These are phyloP conservation scores for Sapajus apella DNA, from an alignment of 2,113 vertebrate genomes.

Conservation along the genomic window DNA sequence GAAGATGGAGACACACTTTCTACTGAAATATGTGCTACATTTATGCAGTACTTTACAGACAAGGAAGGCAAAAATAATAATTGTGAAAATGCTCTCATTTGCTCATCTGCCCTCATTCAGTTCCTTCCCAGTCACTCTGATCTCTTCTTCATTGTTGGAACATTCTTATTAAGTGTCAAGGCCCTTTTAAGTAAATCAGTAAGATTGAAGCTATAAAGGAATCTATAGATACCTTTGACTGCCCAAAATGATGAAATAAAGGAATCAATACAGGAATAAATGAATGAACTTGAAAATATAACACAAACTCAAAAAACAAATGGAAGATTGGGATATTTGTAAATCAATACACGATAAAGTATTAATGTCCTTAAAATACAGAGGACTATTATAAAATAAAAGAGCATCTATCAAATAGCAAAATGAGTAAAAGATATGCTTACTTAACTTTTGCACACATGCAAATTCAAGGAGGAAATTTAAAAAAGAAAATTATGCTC, in stretches of 20 bases:
- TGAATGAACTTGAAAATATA: neutral
- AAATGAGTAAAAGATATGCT: neutral
- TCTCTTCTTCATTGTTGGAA: too few species aligned
- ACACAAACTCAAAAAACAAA: neutral
- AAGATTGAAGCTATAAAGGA: neutral
- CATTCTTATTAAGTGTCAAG: neutral
- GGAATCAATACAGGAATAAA: neutral
- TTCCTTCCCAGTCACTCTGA: too few species aligned
- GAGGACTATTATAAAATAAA: neutral
- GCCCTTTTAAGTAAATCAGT: neutral
- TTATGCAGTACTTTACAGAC: neutral
- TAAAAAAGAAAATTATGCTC: neutral
- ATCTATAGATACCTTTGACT: neutral
- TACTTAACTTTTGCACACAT: neutral
- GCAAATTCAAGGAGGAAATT: neutral
- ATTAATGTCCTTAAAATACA: neutral
- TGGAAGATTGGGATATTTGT: neutral
- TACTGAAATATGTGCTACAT: neutral
- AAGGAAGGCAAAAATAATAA: neutral
- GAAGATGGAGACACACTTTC: neutral
- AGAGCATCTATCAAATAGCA: neutral
- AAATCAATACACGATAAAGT: neutral
- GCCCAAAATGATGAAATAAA: neutral
- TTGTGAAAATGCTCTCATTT: too few species aligned
- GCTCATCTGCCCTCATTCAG: too few species aligned